Evolutionary conservation across 1,140 invertebrate species (phyloP), one percentile per base, ranked within the genome.

Genomic region (Asobara japonica): DNA sequence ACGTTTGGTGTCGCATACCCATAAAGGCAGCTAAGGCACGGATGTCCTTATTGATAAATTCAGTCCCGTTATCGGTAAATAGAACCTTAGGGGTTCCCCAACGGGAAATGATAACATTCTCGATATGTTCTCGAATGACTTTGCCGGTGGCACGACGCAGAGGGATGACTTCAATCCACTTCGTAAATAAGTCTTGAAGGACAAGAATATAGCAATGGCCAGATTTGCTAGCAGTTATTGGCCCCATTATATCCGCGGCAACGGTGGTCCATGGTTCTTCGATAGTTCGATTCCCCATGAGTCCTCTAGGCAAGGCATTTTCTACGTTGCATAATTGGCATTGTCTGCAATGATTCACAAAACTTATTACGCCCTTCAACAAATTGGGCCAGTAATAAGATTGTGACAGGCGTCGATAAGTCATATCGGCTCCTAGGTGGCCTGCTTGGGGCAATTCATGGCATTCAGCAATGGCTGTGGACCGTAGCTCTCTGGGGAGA

Each of bases 241-340:
- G 20, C 83, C 82, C n/a, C n/a, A n/a, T n/a, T n/a, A 13, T 67
- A 61, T 33, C 65, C 68, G 16, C 79, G 0, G 72, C 45, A 6
- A 83, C 80, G 20, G 78, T 74, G 8, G 82, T 78, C 22, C 83
- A 81, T 33, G 83, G 76, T n/a, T n/a, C n/a, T n/a, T n/a, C n/a
- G n/a, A n/a, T n/a, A n/a, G n/a, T n/a, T n/a, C n/a, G n/a, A n/a
- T n/a, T n/a, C n/a, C n/a, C 10, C n/a, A n/a, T n/a, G n/a, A n/a
- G n/a, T n/a, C n/a, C n/a, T n/a, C n/a, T n/a, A n/a, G n/a, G n/a
- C n/a, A 81, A 61, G 72, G 82, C 82, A 1, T 78, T 66, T 22
- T 74, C 71, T 1, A 74, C 60, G 29, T 83, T 82, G 36, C 71
- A 36, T 6, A 33, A 20, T 11, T 73, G 72, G 66, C 82, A 84